Conservation (phyloP, 2,113 vertebrate genomes). For the Circaetus gallicus region DNA sequence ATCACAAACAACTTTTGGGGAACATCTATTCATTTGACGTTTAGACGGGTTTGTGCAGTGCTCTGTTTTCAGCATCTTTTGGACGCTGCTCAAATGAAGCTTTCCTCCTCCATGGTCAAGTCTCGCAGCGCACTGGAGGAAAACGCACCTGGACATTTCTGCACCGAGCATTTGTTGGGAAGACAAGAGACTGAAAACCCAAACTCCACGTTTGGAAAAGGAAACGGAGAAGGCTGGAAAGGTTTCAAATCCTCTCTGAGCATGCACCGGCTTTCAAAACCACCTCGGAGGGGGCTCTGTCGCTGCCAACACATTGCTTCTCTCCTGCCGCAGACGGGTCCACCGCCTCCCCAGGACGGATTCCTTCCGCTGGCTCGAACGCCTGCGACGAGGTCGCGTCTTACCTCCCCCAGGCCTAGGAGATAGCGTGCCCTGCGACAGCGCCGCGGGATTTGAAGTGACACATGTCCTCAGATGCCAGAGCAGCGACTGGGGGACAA, state of each 20-base stretch:
- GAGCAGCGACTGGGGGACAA: not conserved
- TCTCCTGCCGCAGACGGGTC: not conserved
- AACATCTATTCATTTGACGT: not conserved
- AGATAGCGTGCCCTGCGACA: accelerated
- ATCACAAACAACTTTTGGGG: not conserved
- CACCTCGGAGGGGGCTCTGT: accelerated
- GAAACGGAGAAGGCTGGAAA: not conserved
- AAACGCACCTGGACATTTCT: not conserved
- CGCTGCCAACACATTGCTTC: not conserved
- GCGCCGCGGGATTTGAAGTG: not conserved
- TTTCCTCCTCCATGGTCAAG: not conserved
- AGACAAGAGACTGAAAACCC: not conserved
- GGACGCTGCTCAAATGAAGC: not conserved
- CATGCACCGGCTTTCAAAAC: not conserved
- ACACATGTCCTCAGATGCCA: not conserved
- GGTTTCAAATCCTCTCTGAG: not conserved
- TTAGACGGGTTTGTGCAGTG: not conserved
- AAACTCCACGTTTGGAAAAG: not conserved
- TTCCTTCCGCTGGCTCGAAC: not conserved
- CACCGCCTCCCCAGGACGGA: accelerated
- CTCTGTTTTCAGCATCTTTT: not conserved
- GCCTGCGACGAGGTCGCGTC: not conserved
- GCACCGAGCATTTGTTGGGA: not conserved
- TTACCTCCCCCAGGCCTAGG: not conserved
- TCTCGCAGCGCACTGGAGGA: not conserved